Conservation (phyloP, 2,113 vertebrate genomes). For the Naja naja region DNA sequence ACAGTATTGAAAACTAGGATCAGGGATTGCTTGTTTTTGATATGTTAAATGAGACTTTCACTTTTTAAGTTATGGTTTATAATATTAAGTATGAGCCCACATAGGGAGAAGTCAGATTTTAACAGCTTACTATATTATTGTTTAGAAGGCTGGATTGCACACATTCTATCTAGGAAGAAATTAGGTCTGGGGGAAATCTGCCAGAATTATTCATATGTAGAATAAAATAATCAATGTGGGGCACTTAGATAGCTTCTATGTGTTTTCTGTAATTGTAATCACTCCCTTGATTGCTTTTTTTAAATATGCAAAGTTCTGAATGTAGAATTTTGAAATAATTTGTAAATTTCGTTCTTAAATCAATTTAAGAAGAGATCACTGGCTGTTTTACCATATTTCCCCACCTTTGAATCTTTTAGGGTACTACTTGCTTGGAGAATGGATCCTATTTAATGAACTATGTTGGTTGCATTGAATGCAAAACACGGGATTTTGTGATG, state of each 20-base stretch:
- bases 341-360: neutral
- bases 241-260: neutral
- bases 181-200: neutral
- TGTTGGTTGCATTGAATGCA: constrained; percentile 82
- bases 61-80: neutral
- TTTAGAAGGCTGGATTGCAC: neutral
- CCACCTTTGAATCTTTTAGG: constrained; percentile 66
- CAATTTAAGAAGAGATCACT: neutral
- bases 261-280: neutral
- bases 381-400: constrained; percentile 1
- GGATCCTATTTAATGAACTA: constrained; percentile 92
- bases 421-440: constrained; percentile 87
- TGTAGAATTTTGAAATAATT: neutral
- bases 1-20: neutral
- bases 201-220: neutral
- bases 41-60: neutral
- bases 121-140: neutral
- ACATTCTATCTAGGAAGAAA: neutral
- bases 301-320: neutral
- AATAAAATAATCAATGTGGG: neutral
- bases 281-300: neutral
- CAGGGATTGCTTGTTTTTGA: neutral
- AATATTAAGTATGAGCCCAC: neutral
- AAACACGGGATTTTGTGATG: constrained; percentile 85
- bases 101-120: neutral